phyloP scores from a whole-genome alignment of 2,113 vertebrate species.

The Sinocyclocheilus anophthalmus region DNA sequence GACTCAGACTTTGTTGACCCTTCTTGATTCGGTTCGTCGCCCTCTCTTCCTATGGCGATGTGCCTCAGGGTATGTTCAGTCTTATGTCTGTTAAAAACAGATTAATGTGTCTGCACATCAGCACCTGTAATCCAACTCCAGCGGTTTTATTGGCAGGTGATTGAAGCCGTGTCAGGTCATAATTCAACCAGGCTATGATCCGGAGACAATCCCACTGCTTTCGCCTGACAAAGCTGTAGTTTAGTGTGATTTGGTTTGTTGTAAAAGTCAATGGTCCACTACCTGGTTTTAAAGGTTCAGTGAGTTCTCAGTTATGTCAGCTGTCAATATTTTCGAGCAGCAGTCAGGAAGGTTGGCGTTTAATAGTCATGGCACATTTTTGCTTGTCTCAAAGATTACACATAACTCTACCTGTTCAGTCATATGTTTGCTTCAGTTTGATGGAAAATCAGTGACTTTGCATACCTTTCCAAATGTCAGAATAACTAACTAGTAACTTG shows the following conservation, averaged over 20 bases:
- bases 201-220: constrained; percentile 26
- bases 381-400: neutral
- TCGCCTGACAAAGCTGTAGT: constrained; percentile 8
- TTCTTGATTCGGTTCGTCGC: constrained; percentile 45
- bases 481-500: constrained; percentile 13
- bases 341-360: neutral
- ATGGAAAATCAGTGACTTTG: constrained; percentile 13
- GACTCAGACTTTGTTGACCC: constrained; percentile 43
- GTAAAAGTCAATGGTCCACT: constrained; percentile 41
- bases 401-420: neutral
- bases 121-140: constrained; percentile 38
- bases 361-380: neutral
- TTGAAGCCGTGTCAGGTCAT: constrained; percentile 31
- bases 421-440: neutral
- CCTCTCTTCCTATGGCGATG: constrained; percentile 33
- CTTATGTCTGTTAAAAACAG: constrained; percentile 47
- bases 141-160: constrained; percentile 20
- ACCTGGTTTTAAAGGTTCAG: constrained; percentile 33
- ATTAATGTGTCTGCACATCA: constrained; percentile 48
- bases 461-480: neutral
- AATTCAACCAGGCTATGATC: constrained; percentile 30
- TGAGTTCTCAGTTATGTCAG: constrained; percentile 10
- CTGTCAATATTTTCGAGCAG: neutral
- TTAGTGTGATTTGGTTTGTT: constrained; percentile 18
- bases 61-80: constrained; percentile 43